Conservation (phyloP, 2,888 invertebrate genomes). For the Choristoneura rosaceana region DNA sequence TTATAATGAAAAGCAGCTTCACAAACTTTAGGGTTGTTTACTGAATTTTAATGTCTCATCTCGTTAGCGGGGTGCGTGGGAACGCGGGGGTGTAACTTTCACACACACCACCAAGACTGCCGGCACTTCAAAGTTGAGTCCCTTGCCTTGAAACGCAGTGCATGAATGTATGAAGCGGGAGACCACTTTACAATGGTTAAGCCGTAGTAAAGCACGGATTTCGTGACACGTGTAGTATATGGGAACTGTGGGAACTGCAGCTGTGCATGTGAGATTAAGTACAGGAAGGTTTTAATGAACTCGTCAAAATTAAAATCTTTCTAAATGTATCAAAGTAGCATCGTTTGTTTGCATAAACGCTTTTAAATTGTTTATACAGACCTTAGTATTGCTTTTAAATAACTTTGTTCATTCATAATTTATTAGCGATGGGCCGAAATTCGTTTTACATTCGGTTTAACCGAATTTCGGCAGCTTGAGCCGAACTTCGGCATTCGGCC, state of each 20-base stretch:
- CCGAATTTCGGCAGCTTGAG: too few relatives aligned
- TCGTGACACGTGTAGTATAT: constrained; percentile 55
- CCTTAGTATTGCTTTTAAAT: not conserved
- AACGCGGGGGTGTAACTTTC: constrained; percentile 67
- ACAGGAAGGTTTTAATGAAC: constrained; percentile 28
- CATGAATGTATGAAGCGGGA: constrained; percentile 17
- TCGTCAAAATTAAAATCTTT: constrained; percentile 17
- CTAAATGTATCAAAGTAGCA: constrained; percentile 12
- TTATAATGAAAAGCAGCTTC: constrained; percentile 33
- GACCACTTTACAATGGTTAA: constrained; percentile 21
- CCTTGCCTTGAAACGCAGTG: constrained; percentile 11
- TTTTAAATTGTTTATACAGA: not conserved
- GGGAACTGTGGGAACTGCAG: constrained; percentile 63
- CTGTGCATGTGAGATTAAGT: constrained; percentile 17
- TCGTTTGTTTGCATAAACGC: constrained; percentile 11
- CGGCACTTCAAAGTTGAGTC: constrained; percentile 51
- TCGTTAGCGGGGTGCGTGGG: constrained; percentile 62
- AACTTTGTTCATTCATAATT: not conserved
- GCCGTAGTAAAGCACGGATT: constrained; percentile 54
- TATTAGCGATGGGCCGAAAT: too few relatives aligned
- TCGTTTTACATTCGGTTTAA: too few relatives aligned
- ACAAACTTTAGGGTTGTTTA: constrained; percentile 31
- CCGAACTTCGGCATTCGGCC: too few relatives aligned
- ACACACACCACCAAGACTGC: constrained; percentile 63
- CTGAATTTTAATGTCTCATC: constrained; percentile 40